These are phyloP conservation scores for Malachius bipustulatus DNA, from an alignment of 2,888 invertebrate genomes.

Conservation along the genomic window DNA sequence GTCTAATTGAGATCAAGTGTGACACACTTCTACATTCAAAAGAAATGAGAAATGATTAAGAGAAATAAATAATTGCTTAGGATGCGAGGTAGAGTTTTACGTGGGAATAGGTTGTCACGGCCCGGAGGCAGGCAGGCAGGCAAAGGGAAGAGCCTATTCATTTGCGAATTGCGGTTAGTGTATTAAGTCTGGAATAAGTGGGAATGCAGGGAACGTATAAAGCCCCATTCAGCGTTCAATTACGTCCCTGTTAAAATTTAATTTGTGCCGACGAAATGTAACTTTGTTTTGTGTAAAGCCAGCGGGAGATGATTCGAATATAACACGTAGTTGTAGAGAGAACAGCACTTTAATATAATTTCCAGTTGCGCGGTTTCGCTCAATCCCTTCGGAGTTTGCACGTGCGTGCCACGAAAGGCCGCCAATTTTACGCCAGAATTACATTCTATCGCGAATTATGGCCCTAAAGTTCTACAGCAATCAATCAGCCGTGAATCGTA, in stretches of 20 bases:
- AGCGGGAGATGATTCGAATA: conserved; percentile 24
- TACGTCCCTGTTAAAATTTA: conserved; percentile 34
- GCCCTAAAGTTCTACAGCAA: too few relatives aligned
- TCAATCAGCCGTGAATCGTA: too few relatives aligned
- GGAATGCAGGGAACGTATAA: conserved; percentile 33
- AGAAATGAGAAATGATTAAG: too few relatives aligned
- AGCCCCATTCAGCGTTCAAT: conserved; percentile 36
- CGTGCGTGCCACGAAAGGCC: conserved; percentile 29
- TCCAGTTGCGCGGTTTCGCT: conserved; percentile 34
- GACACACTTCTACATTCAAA: too few relatives aligned
- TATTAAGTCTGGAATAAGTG: conserved; percentile 36
- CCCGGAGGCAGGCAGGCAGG: background rate
- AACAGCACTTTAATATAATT: conserved; percentile 35
- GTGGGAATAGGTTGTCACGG: too few relatives aligned
- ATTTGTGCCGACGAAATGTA: conserved; percentile 31
- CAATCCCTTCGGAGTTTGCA: conserved; percentile 35
- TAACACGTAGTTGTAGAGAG: conserved; percentile 22
- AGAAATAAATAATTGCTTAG: too few relatives aligned
- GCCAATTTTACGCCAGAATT: conserved; percentile 34
- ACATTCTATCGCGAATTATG: conserved; percentile 26
- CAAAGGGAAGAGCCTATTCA: conserved; percentile 25
- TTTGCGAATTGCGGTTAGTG: conserved; percentile 35
- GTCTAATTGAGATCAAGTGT: too few relatives aligned
- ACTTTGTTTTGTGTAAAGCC: conserved; percentile 30
- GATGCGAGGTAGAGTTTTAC: too few relatives aligned